Percentiles rank a stretch among this genome's conserved stretches.
Evolutionary conservation across 2,888 invertebrate species (phyloP).

Genomic region (Osmoderma eremita): DNA sequence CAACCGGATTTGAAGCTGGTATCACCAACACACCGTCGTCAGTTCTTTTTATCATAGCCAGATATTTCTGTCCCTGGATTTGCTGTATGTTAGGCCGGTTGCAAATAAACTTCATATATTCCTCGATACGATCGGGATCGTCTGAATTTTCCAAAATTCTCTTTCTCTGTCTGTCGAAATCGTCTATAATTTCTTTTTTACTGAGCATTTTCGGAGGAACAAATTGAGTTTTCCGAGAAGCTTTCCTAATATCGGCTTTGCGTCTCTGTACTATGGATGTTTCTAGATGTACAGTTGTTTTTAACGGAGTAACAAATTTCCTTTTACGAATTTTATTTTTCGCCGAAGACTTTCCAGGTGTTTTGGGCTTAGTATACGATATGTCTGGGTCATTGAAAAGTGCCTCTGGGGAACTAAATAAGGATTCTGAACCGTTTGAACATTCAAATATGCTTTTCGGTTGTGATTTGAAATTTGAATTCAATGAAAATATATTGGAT

Average conservation of each 20-base stretch:
- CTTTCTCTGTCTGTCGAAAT: conserved; percentile 55
- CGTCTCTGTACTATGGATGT: neutral
- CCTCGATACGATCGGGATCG: conserved; percentile 42
- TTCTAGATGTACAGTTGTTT: neutral
- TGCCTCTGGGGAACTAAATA: conserved; percentile 14
- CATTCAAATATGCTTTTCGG: conserved; percentile 15
- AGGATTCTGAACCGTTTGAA: conserved; percentile 5
- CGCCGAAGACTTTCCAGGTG: neutral
- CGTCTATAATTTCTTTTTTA: conserved; percentile 54
- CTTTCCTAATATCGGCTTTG: neutral
- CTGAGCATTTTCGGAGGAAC: conserved; percentile 52
- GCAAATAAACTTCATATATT: conserved; percentile 52
- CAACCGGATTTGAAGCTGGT: conserved; percentile 42
- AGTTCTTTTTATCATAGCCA: conserved; percentile 54
- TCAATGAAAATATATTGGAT: neutral
- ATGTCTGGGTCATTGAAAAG: conserved; percentile 3
- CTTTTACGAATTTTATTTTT: neutral
- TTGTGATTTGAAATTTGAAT: neutral
- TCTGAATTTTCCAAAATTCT: conserved; percentile 50
- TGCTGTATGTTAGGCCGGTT: conserved; percentile 57
- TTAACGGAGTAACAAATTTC: conserved; percentile 17
- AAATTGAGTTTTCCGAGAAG: conserved; percentile 42
- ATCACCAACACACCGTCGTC: conserved; percentile 54
- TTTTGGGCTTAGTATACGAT: neutral
- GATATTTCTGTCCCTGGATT: conserved; percentile 53